Evolutionary conservation across 2,113 vertebrate species (phyloP).

Genomic region (Erythrocercus mccallii): DNA sequence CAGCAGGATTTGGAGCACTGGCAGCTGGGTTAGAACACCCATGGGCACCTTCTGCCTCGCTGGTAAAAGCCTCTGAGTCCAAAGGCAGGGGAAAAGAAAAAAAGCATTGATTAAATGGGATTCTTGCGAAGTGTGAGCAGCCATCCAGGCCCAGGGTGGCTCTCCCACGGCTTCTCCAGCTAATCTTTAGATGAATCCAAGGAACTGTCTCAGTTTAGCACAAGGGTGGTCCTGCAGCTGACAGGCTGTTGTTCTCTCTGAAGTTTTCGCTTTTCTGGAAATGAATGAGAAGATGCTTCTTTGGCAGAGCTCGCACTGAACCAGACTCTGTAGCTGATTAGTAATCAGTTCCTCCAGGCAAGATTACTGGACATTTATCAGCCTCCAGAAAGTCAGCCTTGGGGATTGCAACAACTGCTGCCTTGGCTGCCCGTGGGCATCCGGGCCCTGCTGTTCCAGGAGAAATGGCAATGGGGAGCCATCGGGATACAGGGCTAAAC

Average conservation of each 20-base stretch:
- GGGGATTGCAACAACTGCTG: neutral
- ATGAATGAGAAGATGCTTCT: neutral
- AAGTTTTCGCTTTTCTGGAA: neutral
- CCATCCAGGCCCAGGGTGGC: neutral
- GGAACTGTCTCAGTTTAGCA: neutral
- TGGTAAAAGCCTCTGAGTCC: neutral
- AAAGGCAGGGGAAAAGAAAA: neutral
- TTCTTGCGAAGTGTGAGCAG: neutral
- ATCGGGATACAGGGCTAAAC: neutral
- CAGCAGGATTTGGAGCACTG: neutral
- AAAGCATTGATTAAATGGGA: fast-evolving
- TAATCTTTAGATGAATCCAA: neutral
- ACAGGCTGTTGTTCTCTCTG: neutral
- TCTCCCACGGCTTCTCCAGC: neutral
- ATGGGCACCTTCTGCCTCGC: neutral
- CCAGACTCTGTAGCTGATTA: neutral
- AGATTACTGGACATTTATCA: neutral
- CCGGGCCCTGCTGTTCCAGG: neutral
- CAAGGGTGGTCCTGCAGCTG: neutral
- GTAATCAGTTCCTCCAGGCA: neutral
- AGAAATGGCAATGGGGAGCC: neutral
- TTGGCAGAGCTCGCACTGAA: neutral
- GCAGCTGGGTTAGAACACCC: neutral
- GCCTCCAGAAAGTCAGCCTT: neutral
- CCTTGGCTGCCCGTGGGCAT: neutral